Conservation (phyloP, 2,888 invertebrate genomes). For the Encarsia formosa region DNA sequence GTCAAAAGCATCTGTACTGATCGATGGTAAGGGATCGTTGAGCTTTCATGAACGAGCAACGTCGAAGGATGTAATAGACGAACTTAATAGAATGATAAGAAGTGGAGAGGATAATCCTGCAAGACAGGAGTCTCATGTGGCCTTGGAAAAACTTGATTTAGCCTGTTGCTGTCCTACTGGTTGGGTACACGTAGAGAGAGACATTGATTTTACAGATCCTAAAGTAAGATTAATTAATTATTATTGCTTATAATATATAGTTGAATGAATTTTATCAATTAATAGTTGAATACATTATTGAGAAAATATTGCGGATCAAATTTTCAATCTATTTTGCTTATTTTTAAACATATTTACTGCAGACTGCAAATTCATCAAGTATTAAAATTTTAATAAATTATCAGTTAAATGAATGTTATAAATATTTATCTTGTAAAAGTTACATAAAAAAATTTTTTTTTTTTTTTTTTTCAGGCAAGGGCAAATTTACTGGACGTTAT, state of each 20-base stretch:
- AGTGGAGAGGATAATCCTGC: conserved; percentile 54
- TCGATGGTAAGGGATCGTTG: conserved; percentile 53
- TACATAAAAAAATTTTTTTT: background rate
- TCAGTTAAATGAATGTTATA: too few relatives aligned
- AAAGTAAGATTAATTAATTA: conserved; percentile 57
- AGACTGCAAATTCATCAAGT: background rate
- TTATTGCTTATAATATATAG: background rate
- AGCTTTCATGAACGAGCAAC: conserved; percentile 72
- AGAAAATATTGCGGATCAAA: too few relatives aligned
- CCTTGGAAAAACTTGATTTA: conserved; percentile 55
- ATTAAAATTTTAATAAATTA: background rate
- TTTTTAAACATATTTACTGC: too few relatives aligned
- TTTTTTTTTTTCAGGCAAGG: conserved; percentile 60
- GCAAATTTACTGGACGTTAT: conserved; percentile 74
- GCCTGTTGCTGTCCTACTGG: conserved; percentile 70
- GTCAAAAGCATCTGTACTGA: conserved; percentile 40
- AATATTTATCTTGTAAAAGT: too few relatives aligned
- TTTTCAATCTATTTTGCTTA: too few relatives aligned
- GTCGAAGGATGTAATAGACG: conserved; percentile 73
- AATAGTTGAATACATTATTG: background rate
- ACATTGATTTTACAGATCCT: conserved; percentile 74
- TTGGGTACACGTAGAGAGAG: conserved; percentile 75
- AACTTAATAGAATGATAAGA: conserved; percentile 64
- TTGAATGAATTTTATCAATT: background rate
- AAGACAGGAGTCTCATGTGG: conserved; percentile 38